A percentile compares a stretch with the other conserved stretches of the same genome.
Evolutionary conservation across 2,797 vertebrate genomes (phyloP).

Genomic region (Podarcis siculus): DNA sequence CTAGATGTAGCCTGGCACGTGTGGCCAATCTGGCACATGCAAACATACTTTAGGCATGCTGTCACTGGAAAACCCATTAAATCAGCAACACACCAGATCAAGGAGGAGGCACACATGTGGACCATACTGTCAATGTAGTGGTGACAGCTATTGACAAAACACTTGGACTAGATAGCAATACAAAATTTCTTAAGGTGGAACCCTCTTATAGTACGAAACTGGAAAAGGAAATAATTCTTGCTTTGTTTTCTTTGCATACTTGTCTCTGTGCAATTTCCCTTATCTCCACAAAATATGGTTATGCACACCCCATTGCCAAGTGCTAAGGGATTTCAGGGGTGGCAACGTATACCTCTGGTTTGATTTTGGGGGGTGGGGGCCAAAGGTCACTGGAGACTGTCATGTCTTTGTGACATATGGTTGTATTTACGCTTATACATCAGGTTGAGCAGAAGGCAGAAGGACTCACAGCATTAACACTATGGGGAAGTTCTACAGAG

Average conservation of each 20-base stretch:
- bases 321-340: no score
- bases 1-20: not conserved
- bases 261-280: not conserved
- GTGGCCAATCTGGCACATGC: not conserved
- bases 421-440: no score
- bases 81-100: slow-evolving; percentile 9
- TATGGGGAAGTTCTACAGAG: no score
- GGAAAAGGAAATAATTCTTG: not conserved
- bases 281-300: not conserved
- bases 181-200: not conserved
- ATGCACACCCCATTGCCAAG: no score
- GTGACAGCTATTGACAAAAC: not conserved
- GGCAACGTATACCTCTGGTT: no score
- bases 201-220: not conserved
- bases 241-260: not conserved
- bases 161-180: not conserved
- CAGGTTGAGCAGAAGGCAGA: no score
- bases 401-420: no score
- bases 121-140: not conserved
- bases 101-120: not conserved
- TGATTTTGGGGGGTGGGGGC: no score
- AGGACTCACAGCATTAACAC: no score
- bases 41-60: not conserved
- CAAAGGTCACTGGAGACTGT: no score
- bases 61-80: slow-evolving; percentile 16